Base-by-base conservation (phyloP, 2,113 vertebrate genomes). In the Cettia cetti region DNA sequence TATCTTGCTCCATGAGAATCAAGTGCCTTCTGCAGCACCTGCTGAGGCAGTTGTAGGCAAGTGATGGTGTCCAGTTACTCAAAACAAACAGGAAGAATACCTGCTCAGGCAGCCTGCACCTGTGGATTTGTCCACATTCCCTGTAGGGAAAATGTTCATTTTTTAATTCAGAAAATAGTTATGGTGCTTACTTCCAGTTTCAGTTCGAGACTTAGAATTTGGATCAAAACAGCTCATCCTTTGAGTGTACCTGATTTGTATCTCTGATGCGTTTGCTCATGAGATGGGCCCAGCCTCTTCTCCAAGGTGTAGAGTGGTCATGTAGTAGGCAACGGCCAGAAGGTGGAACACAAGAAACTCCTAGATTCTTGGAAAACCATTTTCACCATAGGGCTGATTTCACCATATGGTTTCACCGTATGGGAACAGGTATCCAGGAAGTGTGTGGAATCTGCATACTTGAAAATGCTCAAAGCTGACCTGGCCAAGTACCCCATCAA, bases 101-200 rank as follows among this genome's bases (percentile, higher is more conserved):
- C 9, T 72, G 16, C 18, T 15, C 6, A 78, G 0, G 27, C 31
- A 53, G 11, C 40, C 15, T 66, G 18, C 1, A 0, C 9, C 35
- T 71, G 6, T 1, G 2, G 9, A 11, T 64, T 59, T 13, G 23
- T 70, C 50, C 66, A 47, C 6, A 4, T 47, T 56, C 11, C 10
- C 44, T 60, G 20, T 68, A n/a, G 37, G 19, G 24, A 86, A 65
- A 92, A 81, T 33, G 22, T 31, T 79, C 2, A 8, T 60, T 59
- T 15, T 20, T 82, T 91, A 91, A n/a, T 83, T 93, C 27, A 61
- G 14, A 22, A 86, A 79, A 80, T 69, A 45, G 7, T 82, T 90
- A 16, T 18, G 13, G 30, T 80, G 35, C 19, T 9, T 68, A 47
- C 12, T 65, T 79, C 15, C 61, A 61, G 26, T 72, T 86, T 78